Base-by-base conservation (phyloP, 1,140 invertebrate genomes). In the Drosophila fuyamai region DNA sequence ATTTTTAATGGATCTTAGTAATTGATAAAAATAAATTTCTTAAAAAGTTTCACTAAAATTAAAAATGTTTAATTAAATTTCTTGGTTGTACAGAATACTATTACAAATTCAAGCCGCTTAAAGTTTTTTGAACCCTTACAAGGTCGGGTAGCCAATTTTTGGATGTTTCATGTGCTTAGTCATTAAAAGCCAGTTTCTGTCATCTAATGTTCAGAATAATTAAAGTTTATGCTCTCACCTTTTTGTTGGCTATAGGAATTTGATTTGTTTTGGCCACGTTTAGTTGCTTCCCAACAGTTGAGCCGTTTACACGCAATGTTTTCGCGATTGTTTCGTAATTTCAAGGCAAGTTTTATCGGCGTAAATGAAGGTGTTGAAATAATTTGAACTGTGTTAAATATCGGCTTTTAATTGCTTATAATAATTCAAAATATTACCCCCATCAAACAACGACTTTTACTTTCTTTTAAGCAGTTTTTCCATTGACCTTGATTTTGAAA, bases 321-420 rank as follows among this genome's bases (percentile, higher is more conserved):
- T 41, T 62, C 83, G 57, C 83, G 84, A 40, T 43, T 88, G 50
- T 88, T 88, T 88, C 80, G 76, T 70, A 89, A 88, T 66, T 89
- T 84, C 60, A 88, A 84, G 80, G 83, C 84, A 89, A 88, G 83
- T 86, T 54, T 56, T 27, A 32, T 4, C 14, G 16, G 51, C 46
- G 18, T 14, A 55, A 12, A 51, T 23, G 16, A 9, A 1, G 1
- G 23, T 23, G 10, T 38, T 44, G 51, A 35, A 62, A 43, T 9
- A 41, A 23, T 1, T 23, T 23, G 23, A 23, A 23, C 23, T 23
- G 23, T 23, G 23, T 4, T 23, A 23, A 23, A 23, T 23, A 23
- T 23, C 23, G 23, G 3, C 3, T 23, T 23, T 23, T 23, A 23
- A 23, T 23, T 23, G 23, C 23, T 23, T 23, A 1, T 23, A 23